Percentiles rank a stretch among this genome's conserved stretches.
These are phyloP conservation scores for Galerucella calmariensis DNA, from an alignment of 2,888 invertebrate genomes.

Conservation along the genomic window DNA sequence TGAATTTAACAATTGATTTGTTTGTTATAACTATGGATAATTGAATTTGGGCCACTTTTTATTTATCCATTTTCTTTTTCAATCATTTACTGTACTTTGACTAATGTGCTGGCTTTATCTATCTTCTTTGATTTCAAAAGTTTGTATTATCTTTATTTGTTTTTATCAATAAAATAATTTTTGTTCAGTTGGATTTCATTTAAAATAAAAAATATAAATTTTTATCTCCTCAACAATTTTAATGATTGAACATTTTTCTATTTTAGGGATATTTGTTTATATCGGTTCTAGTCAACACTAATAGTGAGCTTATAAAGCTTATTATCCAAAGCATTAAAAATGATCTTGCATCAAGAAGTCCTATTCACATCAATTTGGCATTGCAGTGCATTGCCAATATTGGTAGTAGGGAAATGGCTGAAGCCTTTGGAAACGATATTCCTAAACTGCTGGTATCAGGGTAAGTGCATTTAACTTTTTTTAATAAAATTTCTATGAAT, in stretches of 20 bases:
- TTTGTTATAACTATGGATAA: too few species aligned
- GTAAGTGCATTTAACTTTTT: conserved; percentile 64
- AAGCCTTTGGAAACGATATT: conserved; percentile 97
- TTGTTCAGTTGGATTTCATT: too few species aligned
- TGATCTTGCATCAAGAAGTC: conserved; percentile 95
- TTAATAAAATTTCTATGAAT: too few species aligned
- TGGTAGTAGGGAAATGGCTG: conserved; percentile 99
- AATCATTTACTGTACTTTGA: too few species aligned
- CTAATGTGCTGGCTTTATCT: too few species aligned
- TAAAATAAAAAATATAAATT: too few species aligned
- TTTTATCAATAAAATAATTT: too few species aligned
- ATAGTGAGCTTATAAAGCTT: conserved; percentile 98
- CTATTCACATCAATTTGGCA: conserved; percentile 97
- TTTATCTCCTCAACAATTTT: conserved; percentile 12
- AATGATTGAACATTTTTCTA: conserved; percentile 16
- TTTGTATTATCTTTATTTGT: too few species aligned
- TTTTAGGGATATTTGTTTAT: conserved; percentile 97
- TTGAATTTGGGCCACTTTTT: too few species aligned
- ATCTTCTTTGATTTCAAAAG: too few species aligned
- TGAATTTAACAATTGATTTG: too few species aligned
- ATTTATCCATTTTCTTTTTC: too few species aligned
- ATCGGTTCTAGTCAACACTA: conserved; percentile 98
- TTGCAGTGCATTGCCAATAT: conserved; percentile 99
- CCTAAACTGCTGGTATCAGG: conserved; percentile 98
- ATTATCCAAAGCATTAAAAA: conserved; percentile 99